These are phyloP conservation scores for Genyomyrus donnyi DNA, from an alignment of 2,113 vertebrate genomes.

Conservation along the genomic window DNA sequence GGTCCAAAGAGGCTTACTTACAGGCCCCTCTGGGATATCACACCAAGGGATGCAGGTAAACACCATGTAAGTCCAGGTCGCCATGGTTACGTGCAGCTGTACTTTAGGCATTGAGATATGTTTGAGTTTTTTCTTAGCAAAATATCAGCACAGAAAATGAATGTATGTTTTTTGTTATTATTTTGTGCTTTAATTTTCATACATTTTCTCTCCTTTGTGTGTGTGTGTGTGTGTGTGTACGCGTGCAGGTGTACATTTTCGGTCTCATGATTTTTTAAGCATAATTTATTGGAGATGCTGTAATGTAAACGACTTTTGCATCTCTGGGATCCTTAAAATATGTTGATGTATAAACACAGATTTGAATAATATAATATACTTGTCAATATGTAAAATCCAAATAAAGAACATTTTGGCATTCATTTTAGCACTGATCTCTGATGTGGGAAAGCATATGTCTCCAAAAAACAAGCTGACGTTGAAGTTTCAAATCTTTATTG, in stretches of 20 bases:
- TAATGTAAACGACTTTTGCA: constrained; percentile 8
- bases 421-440: constrained; percentile 11
- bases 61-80: neutral
- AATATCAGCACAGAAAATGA: constrained; percentile 18
- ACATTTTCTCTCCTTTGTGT: neutral
- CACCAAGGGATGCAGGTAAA: neutral
- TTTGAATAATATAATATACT: constrained; percentile 20
- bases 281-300: constrained; percentile 16
- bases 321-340: neutral
- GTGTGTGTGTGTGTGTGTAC: neutral
- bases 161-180: constrained; percentile 18
- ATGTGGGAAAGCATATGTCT: neutral
- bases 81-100: neutral
- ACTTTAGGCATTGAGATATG: neutral
- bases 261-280: neutral
- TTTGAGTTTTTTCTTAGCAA: neutral
- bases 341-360: constrained; percentile 10
- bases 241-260: neutral
- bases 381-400: constrained; percentile 17
- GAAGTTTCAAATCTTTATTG: constrained; percentile 67
- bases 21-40: neutral
- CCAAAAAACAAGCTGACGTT: neutral
- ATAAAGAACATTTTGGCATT: constrained; percentile 13
- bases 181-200: neutral
- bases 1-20: neutral